Conservation (phyloP, 2,888 invertebrate genomes). For the Perdita meconis region DNA sequence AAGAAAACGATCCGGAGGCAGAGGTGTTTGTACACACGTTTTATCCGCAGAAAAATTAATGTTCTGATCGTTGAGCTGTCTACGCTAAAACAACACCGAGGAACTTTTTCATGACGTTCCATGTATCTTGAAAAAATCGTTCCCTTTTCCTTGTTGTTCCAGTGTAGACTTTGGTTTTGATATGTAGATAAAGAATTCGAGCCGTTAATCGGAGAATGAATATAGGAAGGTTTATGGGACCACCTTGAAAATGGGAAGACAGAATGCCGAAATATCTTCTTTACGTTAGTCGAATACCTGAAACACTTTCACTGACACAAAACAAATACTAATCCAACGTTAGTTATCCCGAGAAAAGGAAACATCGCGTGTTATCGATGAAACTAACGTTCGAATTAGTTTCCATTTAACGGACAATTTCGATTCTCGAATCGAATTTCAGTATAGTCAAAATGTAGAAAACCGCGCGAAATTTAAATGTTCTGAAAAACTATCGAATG, state of each 20-base stretch:
- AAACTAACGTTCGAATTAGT: not conserved
- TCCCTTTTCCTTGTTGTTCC: too few species aligned
- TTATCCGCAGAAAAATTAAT: conserved; percentile 66
- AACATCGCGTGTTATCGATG: not conserved
- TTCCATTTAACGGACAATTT: not conserved
- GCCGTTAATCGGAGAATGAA: too few species aligned
- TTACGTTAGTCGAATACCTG: not conserved
- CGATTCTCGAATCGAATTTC: conserved; percentile 7
- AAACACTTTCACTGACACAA: not conserved
- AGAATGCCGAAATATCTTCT: not conserved
- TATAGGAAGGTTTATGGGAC: too few species aligned
- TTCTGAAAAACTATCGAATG: not conserved
- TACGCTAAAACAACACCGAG: too few species aligned
- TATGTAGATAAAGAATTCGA: too few species aligned
- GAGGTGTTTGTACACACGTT: conserved; percentile 76
- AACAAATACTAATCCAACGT: not conserved
- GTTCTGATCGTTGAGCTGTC: too few species aligned
- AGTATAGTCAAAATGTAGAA: not conserved
- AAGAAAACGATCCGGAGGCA: conserved; percentile 54
- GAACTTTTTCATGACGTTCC: too few species aligned
- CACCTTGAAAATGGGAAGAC: not conserved
- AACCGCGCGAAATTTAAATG: conserved; percentile 8
- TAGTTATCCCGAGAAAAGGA: not conserved
- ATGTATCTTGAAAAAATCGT: too few species aligned
- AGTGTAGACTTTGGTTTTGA: too few species aligned